Evolutionary conservation across 2,888 invertebrate genomes (phyloP), one percentile per base, ranked within the genome.

Genomic region (Lymantria monacha): DNA sequence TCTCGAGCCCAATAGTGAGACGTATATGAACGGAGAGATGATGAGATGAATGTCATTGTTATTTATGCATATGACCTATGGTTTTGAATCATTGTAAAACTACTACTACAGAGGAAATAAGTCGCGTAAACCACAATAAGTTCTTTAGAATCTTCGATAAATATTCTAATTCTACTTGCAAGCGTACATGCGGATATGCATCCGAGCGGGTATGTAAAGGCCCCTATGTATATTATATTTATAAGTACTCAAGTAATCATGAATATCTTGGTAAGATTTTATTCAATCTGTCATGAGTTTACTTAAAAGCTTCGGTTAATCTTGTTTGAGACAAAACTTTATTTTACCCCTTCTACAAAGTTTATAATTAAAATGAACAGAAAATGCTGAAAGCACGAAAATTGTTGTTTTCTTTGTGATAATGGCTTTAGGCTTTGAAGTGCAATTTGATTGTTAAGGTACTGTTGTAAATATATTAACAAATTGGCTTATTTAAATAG

Each of bases 271-370:
- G 62, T 68, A 38, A 3, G 12, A 65, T 52, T 68, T 61, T 61
- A 68, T 65, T 68, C 58, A 65, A 65, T 65, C 68, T 65, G 66
- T 65, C 56, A 54, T 55, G 43, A 65, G 62, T 65, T 60, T 48
- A 50, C 51, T 55, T 54, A 61, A 58, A 68, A 65, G 65, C 62
- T 11, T 52, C 30, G 49, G 61, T 56, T 48, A 59, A 59, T 60
- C 65, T 57, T 48, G 43, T 57, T 65, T 58, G 44, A 42, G 42
- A 40, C 40, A 49, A 65, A 65, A 51, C 65, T 65, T 61, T 52
- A 51, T 55, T 50, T 57, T 47, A 50, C 48, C 51, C 51, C 53
- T 61, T 52, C 55, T 48, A 56, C 55, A 61, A 58, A 42, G 49
- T 58, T 68, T 53, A 46, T 55, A 55, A 65, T 65, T 68, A 52